Evolutionary conservation across 1,140 invertebrate species (phyloP).

Genomic region (Metopolophium dirhodum): DNA sequence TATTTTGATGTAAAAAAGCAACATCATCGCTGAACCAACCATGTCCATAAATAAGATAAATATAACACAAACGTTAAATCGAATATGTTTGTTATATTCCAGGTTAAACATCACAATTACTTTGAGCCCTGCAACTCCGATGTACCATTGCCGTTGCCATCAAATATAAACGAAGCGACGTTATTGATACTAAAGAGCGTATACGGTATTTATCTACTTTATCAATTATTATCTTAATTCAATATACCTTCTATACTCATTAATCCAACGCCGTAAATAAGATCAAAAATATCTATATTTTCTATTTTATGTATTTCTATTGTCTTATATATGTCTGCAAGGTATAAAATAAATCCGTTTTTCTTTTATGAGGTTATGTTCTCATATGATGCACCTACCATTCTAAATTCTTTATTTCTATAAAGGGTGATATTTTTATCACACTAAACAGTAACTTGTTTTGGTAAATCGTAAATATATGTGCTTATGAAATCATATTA

Average conservation of each 20-base stretch:
- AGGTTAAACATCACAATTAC: background rate
- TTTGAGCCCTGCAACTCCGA: background rate
- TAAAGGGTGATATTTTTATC: background rate
- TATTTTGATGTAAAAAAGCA: background rate
- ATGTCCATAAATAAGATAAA: background rate
- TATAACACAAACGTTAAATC: background rate
- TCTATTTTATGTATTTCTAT: no score
- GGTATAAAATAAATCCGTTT: background rate
- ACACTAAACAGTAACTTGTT: background rate
- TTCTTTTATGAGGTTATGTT: background rate
- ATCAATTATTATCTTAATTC: background rate
- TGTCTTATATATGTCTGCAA: no score
- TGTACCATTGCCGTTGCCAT: background rate
- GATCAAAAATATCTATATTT: background rate
- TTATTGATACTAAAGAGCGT: conserved; percentile 19
- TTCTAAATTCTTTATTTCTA: background rate
- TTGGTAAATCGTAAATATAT: background rate
- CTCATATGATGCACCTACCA: no score
- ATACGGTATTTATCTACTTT: conserved; percentile 6
- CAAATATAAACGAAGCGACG: background rate
- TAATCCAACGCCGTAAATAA: background rate
- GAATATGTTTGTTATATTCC: background rate
- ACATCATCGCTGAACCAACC: background rate
- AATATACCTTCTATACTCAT: background rate
- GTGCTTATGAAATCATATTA: no score